Evolutionary conservation across 2,888 invertebrate species (phyloP).

Genomic region (Bimastos eiseni): DNA sequence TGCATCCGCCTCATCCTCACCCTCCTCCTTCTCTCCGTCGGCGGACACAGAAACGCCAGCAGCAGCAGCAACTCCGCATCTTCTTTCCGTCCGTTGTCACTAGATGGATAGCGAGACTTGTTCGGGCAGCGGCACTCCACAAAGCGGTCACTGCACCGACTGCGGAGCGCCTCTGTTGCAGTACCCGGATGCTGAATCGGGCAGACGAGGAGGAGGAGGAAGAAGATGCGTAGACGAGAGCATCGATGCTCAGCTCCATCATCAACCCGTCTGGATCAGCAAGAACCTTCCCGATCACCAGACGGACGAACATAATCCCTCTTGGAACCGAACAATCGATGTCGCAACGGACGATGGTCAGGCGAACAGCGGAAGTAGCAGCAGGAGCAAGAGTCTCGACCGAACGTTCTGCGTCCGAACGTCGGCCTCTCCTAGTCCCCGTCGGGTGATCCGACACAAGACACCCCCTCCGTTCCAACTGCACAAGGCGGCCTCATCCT

Average conservation of each 20-base stretch:
- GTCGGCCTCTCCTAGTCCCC: not conserved
- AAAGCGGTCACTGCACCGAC: not conserved
- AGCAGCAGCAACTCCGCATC: not conserved
- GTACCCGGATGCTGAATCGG: not conserved
- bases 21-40: not conserved
- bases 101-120: not conserved
- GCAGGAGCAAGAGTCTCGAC: not conserved
- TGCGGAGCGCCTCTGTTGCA: not conserved
- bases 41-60: not conserved
- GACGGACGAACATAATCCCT: not conserved
- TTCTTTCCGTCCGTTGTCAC: not conserved
- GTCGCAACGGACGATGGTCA: not conserved
- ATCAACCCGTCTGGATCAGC: conserved; percentile 17
- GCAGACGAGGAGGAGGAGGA: not conserved
- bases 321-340: not conserved
- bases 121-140: not conserved
- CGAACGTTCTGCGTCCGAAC: not conserved
- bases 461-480: conserved; percentile 22
- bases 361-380: not conserved
- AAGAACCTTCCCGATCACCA: not conserved
- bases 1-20: not conserved
- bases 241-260: not conserved
- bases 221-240: not conserved
- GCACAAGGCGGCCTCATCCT: not conserved
- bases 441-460: conserved; percentile 16